A percentile compares a stretch with the other conserved stretches of the same genome.
These are phyloP conservation scores for Cremastinae sp. DNA, from an alignment of 2,888 invertebrate species.

Conservation along the genomic window DNA sequence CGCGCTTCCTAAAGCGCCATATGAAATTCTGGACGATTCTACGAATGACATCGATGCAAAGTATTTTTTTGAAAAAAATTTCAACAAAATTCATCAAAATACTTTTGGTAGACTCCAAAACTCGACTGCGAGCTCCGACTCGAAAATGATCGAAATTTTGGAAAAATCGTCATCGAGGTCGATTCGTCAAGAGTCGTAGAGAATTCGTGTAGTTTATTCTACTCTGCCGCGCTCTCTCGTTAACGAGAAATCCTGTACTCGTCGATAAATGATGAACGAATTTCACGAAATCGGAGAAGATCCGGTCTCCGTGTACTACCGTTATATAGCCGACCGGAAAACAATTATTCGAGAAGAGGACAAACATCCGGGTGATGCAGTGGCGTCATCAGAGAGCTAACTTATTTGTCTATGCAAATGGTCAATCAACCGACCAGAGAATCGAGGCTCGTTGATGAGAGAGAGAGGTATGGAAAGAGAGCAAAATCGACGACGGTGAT, in stretches of 20 bases:
- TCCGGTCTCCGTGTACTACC: conserved; percentile 25
- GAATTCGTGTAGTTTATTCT: not conserved
- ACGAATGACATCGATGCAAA: not conserved
- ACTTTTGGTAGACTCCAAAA: too few relatives aligned
- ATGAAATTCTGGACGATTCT: not conserved
- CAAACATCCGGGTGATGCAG: conserved; percentile 64
- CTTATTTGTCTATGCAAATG: conserved; percentile 80
- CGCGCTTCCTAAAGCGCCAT: conserved; percentile 21
- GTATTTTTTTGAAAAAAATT: too few relatives aligned
- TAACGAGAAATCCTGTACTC: conserved; percentile 16
- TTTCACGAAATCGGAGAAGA: conserved; percentile 30
- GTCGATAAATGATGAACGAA: conserved; percentile 64
- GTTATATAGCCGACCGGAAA: conserved; percentile 56
- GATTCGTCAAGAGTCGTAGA: not conserved
- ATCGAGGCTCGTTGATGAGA: conserved; percentile 42
- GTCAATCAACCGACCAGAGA: conserved; percentile 73
- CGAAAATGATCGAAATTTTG: not conserved
- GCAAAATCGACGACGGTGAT: conserved; percentile 1
- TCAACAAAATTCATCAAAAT: too few relatives aligned
- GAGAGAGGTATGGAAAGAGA: conserved; percentile 19
- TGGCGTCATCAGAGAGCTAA: conserved; percentile 72
- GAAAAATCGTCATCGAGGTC: not conserved
- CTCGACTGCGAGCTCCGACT: not conserved
- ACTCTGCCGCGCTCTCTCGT: conserved; percentile 14
- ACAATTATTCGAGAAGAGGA: conserved; percentile 68